These are phyloP conservation scores for Tiphia femorata DNA, from an alignment of 2,888 invertebrate genomes.

Conservation along the genomic window DNA sequence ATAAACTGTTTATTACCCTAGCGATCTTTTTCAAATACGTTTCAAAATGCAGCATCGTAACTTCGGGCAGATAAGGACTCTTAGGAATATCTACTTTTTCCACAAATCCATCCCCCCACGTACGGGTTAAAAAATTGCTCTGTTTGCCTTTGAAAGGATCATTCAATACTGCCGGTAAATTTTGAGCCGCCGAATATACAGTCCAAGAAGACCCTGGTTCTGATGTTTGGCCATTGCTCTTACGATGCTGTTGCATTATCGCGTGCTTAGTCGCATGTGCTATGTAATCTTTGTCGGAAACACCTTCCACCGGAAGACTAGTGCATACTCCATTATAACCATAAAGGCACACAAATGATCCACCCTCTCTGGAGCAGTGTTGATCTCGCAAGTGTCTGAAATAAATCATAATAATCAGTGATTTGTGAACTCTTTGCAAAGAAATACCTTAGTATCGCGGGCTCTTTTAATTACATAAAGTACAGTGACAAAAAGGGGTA, in stretches of 20 bases:
- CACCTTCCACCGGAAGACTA: slow-evolving; percentile 89
- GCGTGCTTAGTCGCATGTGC: slow-evolving; percentile 82
- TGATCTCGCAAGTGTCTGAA: slow-evolving; percentile 82
- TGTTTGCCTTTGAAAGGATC: slow-evolving; percentile 94
- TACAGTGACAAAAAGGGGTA: not conserved
- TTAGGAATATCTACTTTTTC: slow-evolving; percentile 84
- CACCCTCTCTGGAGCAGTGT: slow-evolving; percentile 88
- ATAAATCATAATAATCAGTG: slow-evolving; percentile 31
- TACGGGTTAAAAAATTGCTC: slow-evolving; percentile 93
- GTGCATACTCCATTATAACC: slow-evolving; percentile 89
- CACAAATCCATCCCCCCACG: slow-evolving; percentile 97
- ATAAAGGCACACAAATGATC: slow-evolving; percentile 88
- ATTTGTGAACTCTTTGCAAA: not conserved
- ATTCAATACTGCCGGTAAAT: slow-evolving; percentile 94
- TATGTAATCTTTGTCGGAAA: slow-evolving; percentile 89
- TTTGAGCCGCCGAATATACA: slow-evolving; percentile 92
- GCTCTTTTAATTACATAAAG: not conserved
- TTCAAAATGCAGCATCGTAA: slow-evolving; percentile 88
- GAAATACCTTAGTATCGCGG: too few species aligned
- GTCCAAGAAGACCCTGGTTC: slow-evolving; percentile 75
- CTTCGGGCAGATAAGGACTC: slow-evolving; percentile 86
- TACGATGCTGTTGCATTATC: slow-evolving; percentile 63
- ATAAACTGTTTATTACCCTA: too few species aligned
- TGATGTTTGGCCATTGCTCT: slow-evolving; percentile 70
- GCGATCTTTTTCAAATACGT: slow-evolving; percentile 85